Conservation (phyloP, 2,113 vertebrate species). For the Tonatia bakeri region DNA sequence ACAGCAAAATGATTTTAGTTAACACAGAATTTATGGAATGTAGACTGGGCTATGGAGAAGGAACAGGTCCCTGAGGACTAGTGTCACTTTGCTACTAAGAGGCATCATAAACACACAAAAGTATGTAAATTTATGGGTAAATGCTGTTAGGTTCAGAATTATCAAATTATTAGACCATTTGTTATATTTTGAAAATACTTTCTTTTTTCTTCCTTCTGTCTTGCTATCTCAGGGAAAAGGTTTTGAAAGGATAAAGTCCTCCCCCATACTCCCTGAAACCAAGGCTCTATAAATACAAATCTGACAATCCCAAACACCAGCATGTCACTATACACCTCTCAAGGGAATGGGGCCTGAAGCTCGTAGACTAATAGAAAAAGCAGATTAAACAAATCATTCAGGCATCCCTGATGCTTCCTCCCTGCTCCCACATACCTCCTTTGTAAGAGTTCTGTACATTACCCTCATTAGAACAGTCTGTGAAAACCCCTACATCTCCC, state of each 20-base stretch:
- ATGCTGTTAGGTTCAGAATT: not conserved
- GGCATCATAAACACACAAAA: not conserved
- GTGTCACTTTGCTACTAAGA: slow-evolving; percentile 14
- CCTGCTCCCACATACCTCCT: slow-evolving; percentile 18
- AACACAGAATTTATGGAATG: not conserved
- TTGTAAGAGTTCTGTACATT: slow-evolving; percentile 44
- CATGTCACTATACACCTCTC: not conserved
- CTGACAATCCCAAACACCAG: not conserved
- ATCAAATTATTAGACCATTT: not conserved
- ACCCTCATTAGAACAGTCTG: slow-evolving; percentile 65
- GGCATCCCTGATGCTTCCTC: slow-evolving; percentile 27
- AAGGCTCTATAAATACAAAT: not conserved
- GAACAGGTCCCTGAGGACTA: not conserved
- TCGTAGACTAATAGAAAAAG: slow-evolving; percentile 57
- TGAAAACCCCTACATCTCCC: slow-evolving; percentile 36
- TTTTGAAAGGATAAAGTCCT: not conserved
- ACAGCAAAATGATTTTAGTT: not conserved
- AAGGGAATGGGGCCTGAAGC: not conserved
- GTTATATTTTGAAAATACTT: not conserved
- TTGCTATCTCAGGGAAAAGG: not conserved
- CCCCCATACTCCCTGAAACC: not conserved
- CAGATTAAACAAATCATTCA: slow-evolving; percentile 57
- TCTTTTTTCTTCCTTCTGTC: not conserved
- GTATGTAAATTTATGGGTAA: not conserved
- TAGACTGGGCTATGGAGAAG: not conserved